Evolutionary conservation across 2,113 vertebrate genomes (phyloP).

Genomic region (Festucalex cinctus): DNA sequence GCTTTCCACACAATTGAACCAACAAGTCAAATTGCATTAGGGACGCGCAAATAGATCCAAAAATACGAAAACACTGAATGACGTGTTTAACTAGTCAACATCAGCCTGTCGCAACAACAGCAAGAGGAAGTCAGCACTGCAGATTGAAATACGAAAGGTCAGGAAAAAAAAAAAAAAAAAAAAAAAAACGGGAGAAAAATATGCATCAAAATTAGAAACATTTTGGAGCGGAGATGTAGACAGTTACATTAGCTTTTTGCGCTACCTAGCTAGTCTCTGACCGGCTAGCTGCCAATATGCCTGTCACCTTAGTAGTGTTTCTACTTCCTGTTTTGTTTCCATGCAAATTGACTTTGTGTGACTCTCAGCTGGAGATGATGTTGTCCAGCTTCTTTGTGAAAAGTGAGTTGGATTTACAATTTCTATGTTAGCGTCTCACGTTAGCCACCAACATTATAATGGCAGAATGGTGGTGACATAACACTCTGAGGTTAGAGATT

Average conservation of each 20-base stretch:
- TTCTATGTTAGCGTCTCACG: too few species aligned
- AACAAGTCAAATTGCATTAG: constrained; percentile 76
- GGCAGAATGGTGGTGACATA: too few species aligned
- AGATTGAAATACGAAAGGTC: not conserved
- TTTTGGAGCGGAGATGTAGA: not conserved
- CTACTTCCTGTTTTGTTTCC: not conserved
- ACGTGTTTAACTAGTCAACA: not conserved
- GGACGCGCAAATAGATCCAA: constrained; percentile 48
- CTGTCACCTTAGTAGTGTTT: too few species aligned
- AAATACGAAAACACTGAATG: constrained; percentile 10
- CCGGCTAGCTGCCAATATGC: not conserved
- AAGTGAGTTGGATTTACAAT: too few species aligned
- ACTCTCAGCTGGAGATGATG: too few species aligned
- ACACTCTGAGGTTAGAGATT: too few species aligned
- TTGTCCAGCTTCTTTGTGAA: not conserved
- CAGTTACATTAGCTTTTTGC: not conserved
- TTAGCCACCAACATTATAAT: too few species aligned
- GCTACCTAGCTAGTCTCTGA: not conserved
- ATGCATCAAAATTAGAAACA: not conserved
- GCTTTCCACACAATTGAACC: constrained; percentile 73
- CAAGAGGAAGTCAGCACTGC: not conserved
- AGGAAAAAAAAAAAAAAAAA: too few species aligned
- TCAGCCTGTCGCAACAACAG: not conserved
- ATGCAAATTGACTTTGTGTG: not conserved
- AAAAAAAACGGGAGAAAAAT: not conserved